Conservation (phyloP, 2,113 vertebrate genomes). For the Gila orcuttii region DNA sequence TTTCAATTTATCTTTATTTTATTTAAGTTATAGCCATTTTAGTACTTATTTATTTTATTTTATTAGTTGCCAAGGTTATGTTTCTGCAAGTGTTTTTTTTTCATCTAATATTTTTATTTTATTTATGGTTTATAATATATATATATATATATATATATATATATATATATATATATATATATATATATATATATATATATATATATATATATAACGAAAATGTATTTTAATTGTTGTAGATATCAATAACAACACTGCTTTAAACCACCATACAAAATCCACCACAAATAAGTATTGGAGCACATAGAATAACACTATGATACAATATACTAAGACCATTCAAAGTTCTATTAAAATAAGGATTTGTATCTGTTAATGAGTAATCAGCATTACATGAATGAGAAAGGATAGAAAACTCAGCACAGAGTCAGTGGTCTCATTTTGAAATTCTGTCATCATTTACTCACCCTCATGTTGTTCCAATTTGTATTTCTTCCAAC, state of each 20-base stretch:
- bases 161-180: too few relatives aligned
- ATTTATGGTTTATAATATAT: background rate
- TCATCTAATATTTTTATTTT: background rate
- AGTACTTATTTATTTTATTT: background rate
- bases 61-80: background rate
- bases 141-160: too few relatives aligned
- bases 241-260: background rate
- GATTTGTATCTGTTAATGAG: conserved; percentile 34
- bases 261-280: background rate
- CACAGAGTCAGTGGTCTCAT: background rate
- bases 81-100: background rate
- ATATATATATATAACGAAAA: background rate
- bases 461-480: background rate
- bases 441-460: background rate
- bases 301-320: too few relatives aligned
- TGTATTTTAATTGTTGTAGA: background rate
- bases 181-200: too few relatives aligned
- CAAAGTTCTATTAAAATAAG: background rate
- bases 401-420: background rate
- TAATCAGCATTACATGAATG: conserved; percentile 15
- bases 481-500: background rate
- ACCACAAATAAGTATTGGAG: background rate
- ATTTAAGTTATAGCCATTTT: background rate
- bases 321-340: background rate
- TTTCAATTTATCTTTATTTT: background rate